phyloP scores from a whole-genome alignment of 2,113 vertebrate genomes.

The Oceanites oceanicus region DNA sequence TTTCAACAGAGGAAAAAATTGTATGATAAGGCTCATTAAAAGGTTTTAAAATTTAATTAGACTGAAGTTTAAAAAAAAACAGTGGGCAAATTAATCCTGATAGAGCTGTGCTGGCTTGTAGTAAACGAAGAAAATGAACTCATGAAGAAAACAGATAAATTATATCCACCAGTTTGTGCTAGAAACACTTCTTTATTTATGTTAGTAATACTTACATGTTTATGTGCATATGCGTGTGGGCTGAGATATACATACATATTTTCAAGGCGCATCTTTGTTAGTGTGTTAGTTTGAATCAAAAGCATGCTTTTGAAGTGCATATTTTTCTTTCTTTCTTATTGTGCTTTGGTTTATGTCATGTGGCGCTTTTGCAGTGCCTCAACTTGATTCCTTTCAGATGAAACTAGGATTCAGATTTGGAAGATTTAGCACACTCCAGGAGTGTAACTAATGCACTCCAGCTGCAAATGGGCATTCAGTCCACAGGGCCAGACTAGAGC shows the following conservation, averaged over 20 bases:
- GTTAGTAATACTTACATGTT: not conserved
- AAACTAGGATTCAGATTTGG: slow-evolving; percentile 27
- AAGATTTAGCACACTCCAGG: slow-evolving; percentile 54
- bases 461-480: slow-evolving; percentile 42
- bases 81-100: not conserved
- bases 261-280: not conserved
- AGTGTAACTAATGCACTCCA: slow-evolving; percentile 60
- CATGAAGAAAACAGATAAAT: not conserved
- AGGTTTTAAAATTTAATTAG: not conserved
- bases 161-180: not conserved
- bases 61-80: not conserved
- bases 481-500: not conserved
- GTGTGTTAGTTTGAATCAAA: not conserved
- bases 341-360: not conserved
- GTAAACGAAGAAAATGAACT: not conserved
- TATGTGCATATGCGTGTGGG: not conserved
- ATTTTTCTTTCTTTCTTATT: not conserved
- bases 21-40: not conserved
- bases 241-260: not conserved
- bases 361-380: slow-evolving; percentile 39
- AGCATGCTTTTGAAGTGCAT: slow-evolving; percentile 1
- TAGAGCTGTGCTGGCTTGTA: not conserved
- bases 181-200: not conserved
- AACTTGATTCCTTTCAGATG: slow-evolving; percentile 60
- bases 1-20: not conserved